Conservation (phyloP, 2,888 invertebrate species). For the Acronicta alni region DNA sequence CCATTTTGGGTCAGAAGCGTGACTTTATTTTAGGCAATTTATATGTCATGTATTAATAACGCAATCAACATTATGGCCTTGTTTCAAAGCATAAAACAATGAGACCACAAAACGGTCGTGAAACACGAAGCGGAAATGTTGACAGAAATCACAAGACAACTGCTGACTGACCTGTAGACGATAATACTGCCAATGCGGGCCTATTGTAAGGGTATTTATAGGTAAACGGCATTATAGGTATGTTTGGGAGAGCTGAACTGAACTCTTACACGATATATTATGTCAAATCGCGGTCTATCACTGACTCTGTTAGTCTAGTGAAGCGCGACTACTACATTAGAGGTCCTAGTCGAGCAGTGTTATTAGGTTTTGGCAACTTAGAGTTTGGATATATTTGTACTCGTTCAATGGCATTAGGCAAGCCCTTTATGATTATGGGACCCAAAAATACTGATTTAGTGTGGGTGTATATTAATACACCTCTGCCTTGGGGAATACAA, state of each 20-base stretch:
- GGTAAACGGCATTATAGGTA: neutral
- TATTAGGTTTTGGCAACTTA: no score
- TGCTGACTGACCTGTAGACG: constrained; percentile 5
- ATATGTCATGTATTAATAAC: neutral
- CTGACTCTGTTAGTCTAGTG: no score
- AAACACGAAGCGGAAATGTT: constrained; percentile 37
- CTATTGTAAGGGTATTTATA: neutral
- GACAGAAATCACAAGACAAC: constrained; percentile 21
- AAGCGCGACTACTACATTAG: no score
- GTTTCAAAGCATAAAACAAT: constrained; percentile 38
- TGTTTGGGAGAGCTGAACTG: neutral
- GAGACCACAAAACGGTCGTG: constrained; percentile 38
- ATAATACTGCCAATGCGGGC: constrained; percentile 18
- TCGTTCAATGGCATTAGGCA: no score
- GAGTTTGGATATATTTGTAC: no score
- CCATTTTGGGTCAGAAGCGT: constrained; percentile 3
- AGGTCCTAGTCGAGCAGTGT: no score
- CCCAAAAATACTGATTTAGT: no score
- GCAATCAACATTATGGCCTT: constrained; percentile 15
- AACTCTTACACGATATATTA: no score
- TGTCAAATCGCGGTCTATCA: no score
- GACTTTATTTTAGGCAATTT: constrained; percentile 3
- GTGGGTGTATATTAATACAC: no score
- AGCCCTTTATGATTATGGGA: no score
- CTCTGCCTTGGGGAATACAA: no score